These are phyloP conservation scores for Morone saxatilis DNA, from an alignment of 2,113 vertebrate genomes.

Conservation along the genomic window DNA sequence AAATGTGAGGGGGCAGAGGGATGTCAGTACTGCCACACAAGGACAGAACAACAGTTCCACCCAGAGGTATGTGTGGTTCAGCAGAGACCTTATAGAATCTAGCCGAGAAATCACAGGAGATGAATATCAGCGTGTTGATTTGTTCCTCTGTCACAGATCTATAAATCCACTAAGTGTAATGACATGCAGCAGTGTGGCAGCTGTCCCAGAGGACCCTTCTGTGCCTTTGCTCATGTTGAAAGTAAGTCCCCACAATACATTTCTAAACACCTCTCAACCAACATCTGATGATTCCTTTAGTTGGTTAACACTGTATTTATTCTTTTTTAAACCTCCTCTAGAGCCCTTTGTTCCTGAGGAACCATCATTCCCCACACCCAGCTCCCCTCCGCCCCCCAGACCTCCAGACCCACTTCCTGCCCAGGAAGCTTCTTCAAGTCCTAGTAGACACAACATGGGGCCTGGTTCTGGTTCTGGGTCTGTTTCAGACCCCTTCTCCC, in stretches of 20 bases:
- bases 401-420: constrained; percentile 79
- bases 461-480: constrained; percentile 80
- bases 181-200: constrained; percentile 98
- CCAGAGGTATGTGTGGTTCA: constrained; percentile 88
- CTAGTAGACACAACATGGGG: constrained; percentile 46
- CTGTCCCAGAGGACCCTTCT: constrained; percentile 98
- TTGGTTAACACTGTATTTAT: neutral
- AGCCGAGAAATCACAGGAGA: neutral
- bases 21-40: constrained; percentile 97
- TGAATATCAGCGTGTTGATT: neutral
- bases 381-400: constrained; percentile 87
- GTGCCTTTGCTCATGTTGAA: constrained; percentile 98
- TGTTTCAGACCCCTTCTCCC: constrained; percentile 80
- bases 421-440: constrained; percentile 62
- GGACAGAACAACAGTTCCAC: constrained; percentile 98
- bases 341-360: constrained; percentile 89
- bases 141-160: constrained; percentile 86
- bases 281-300: neutral
- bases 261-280: neutral
- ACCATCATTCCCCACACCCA: constrained; percentile 87
- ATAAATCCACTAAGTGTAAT: constrained; percentile 98
- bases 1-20: constrained; percentile 95
- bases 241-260: constrained; percentile 84
- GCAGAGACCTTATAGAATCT: neutral
- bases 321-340: constrained; percentile 59